Conservation (phyloP, 2,888 invertebrate genomes). For the Tenthredo scrophulariae region DNA sequence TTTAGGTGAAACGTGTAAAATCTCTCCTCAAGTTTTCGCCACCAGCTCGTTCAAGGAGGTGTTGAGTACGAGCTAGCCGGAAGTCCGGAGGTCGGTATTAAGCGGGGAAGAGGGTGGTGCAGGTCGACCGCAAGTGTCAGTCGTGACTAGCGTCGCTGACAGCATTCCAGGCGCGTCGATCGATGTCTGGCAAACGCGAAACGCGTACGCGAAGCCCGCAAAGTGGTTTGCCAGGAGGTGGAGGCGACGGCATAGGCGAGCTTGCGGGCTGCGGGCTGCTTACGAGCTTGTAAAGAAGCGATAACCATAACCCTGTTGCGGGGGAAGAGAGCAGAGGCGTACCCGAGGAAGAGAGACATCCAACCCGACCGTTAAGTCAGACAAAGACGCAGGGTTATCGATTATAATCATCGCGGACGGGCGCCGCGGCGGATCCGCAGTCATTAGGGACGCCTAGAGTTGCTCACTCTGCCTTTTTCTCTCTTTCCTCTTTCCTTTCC, state of each 20-base stretch:
- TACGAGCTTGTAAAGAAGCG: slow-evolving; percentile 76
- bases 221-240: slow-evolving; percentile 66
- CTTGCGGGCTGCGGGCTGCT: slow-evolving; percentile 72
- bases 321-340: slow-evolving; percentile 54
- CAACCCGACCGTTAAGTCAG: slow-evolving; percentile 19
- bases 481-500: slow-evolving; percentile 5
- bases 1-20: slow-evolving; percentile 13
- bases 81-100: slow-evolving; percentile 14
- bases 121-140: slow-evolving; percentile 51
- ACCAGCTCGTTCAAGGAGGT: slow-evolving; percentile 9
- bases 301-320: slow-evolving; percentile 72
- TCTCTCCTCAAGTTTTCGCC: slow-evolving; percentile 22
- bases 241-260: slow-evolving; percentile 59
- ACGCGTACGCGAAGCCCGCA: slow-evolving; percentile 67
- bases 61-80: slow-evolving; percentile 29
- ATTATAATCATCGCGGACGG: slow-evolving; percentile 73
- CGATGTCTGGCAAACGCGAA: slow-evolving; percentile 65
- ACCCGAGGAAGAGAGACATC: slow-evolving; percentile 43
- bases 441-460: slow-evolving; percentile 72
- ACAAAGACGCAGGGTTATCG: slow-evolving; percentile 69
- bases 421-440: slow-evolving; percentile 69
- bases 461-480: slow-evolving; percentile 64
- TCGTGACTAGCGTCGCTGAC: slow-evolving; percentile 48
- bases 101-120: slow-evolving; percentile 31
- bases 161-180: slow-evolving; percentile 59